These are phyloP conservation scores for Xylocampa areola DNA, from an alignment of 2,888 invertebrate species.

Conservation along the genomic window DNA sequence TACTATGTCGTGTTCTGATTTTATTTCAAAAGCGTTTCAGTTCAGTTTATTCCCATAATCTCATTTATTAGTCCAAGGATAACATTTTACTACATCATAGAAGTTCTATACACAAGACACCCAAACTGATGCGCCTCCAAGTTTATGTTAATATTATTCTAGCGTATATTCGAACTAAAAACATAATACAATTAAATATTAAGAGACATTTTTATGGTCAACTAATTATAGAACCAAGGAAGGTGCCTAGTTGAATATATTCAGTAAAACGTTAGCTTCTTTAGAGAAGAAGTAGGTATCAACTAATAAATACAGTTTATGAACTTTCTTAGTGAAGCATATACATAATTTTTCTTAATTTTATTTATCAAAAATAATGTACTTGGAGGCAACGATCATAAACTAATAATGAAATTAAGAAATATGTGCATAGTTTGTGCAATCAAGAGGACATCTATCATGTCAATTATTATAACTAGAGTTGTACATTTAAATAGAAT, in stretches of 20 bases:
- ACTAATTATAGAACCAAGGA: no score
- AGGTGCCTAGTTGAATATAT: no score
- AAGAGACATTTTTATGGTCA: no score
- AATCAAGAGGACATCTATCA: constrained; percentile 53
- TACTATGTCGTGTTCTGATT: not conserved
- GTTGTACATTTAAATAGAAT: constrained; percentile 54
- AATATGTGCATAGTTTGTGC: constrained; percentile 54
- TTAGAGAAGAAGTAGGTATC: not conserved
- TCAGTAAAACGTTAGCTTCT: no score
- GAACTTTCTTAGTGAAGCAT: no score
- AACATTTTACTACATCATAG: constrained; percentile 44
- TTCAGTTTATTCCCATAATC: not conserved
- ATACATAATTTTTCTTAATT: constrained; percentile 3
- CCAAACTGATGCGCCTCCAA: constrained; percentile 57
- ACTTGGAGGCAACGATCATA: constrained; percentile 39
- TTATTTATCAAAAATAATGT: constrained; percentile 31
- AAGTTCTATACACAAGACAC: constrained; percentile 58
- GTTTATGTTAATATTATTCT: no score
- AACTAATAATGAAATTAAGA: constrained; percentile 28
- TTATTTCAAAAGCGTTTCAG: no score
- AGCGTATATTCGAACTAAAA: constrained; percentile 2
- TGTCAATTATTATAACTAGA: constrained; percentile 47
- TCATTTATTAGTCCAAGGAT: constrained; percentile 51
- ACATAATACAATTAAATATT: not conserved
- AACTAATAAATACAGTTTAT: no score